Evolutionary conservation across 2,797 vertebrate species (phyloP), one percentile per base, ranked within the genome.

Genomic region (Delichon dasypus): DNA sequence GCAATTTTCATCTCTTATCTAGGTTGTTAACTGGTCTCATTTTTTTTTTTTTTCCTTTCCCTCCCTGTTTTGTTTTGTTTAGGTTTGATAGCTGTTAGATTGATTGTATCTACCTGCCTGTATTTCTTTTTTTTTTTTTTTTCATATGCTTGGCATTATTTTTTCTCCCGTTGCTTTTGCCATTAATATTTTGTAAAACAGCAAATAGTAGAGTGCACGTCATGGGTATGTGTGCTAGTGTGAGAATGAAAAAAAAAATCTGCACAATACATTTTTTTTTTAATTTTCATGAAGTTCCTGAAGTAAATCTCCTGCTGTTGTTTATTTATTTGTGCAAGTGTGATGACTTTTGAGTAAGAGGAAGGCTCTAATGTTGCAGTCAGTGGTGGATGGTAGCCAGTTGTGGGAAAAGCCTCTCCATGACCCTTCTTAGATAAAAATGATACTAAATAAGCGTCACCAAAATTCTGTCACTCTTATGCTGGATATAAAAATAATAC

Each of bases 1-100:
- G 97, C 98, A 98, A 98, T 98, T 98, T 98, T 98, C 98, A 98
- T 98, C 98, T 98, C 98, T 98, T 98, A 98, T 98, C 98, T 97
- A 95, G 92, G 97, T 97, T 98, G 97, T 97, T 98, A 98, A 98
- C 97, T 97, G 97, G 97, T 96, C 96, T 97, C 97, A 65, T 89
- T 93, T 94, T 85, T 76, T 47, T 94, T 85, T 76, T 47, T n/a
- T 54, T 54, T n/a, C 92, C 92, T 91, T 78, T 58, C 12, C 0
- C 1, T 3, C 13, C 51, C 64, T 27, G 60, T 86, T 97, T 93
- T 97, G 88, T 97, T 95, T 95, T 96, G 89, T 97, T 97, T 97
- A 96, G 96, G 94, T 95, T 96, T 97, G 95, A 94, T 98, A 95
- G 96, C 96, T 96, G 90, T 96, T 96, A 94, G 83, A 87, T 92